Evolutionary conservation across 2,113 vertebrate genomes (phyloP).

Genomic region (Sterrhoptilus dennistouni): DNA sequence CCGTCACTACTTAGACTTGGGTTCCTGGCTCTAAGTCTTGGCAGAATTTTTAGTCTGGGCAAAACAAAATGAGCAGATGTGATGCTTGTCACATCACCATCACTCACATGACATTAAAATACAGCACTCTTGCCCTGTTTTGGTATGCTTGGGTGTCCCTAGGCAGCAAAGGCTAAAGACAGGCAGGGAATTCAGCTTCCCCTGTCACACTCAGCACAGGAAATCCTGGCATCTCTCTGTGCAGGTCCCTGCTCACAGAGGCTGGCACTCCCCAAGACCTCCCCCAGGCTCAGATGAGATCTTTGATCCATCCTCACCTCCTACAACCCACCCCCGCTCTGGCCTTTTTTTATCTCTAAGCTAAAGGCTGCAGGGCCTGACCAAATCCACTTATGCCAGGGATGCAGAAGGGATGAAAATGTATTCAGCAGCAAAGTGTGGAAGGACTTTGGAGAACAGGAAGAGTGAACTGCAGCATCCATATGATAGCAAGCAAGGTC

Average conservation of each 20-base stretch:
- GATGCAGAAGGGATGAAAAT: neutral
- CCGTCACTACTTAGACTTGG: neutral
- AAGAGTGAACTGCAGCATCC: neutral
- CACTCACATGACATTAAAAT: neutral
- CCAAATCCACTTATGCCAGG: neutral
- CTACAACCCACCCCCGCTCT: accelerated
- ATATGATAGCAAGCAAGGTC: neutral
- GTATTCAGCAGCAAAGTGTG: neutral
- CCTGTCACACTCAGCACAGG: neutral
- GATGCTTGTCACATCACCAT: neutral
- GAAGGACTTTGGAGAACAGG: neutral
- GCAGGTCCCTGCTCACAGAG: neutral
- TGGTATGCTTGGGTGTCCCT: neutral
- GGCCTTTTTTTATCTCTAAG: neutral
- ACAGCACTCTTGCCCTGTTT: accelerated
- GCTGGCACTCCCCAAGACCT: neutral
- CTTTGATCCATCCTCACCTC: neutral
- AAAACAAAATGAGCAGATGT: neutral
- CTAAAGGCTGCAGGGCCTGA: neutral
- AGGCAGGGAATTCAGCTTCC: neutral
- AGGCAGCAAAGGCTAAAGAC: neutral
- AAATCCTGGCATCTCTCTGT: neutral
- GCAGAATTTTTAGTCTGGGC: neutral
- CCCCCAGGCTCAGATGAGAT: neutral
- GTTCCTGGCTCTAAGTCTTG: neutral